Percentiles rank a stretch among this genome's conserved stretches.
Evolutionary conservation across 2,888 invertebrate species (phyloP).

Genomic region (Liodrosophila aerea): DNA sequence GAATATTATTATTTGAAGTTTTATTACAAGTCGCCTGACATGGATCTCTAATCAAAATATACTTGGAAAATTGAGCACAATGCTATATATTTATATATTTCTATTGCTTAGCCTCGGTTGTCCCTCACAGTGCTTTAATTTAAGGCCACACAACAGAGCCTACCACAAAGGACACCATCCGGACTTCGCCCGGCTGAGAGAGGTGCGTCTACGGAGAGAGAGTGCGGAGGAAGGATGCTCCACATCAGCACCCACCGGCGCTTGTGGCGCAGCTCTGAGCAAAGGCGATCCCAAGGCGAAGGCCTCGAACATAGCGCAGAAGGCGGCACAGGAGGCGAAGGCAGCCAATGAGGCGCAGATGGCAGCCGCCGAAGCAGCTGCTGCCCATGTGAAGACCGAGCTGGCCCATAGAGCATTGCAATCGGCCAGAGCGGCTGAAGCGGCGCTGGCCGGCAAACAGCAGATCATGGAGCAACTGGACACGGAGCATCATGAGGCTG

Average conservation of each 20-base stretch:
- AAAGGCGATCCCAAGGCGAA: constrained; percentile 82
- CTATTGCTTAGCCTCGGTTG: constrained; percentile 28
- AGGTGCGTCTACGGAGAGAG: no score
- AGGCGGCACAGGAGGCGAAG: constrained; percentile 88
- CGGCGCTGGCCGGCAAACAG: constrained; percentile 87
- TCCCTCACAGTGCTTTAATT: constrained; percentile 17
- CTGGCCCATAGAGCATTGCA: constrained; percentile 88
- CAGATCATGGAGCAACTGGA: constrained; percentile 87
- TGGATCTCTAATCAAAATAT: constrained; percentile 16
- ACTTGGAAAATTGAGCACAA: constrained; percentile 23
- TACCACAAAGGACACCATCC: constrained; percentile 39
- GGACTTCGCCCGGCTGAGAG: no score
- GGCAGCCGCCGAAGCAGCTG: constrained; percentile 88
- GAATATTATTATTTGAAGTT: no score
- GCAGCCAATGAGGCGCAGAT: constrained; percentile 90
- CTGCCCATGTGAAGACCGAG: constrained; percentile 88
- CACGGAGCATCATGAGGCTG: constrained; percentile 87
- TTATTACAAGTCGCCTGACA: constrained; percentile 23
- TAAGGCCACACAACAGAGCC: constrained; percentile 29
- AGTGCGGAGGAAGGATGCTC: no score
- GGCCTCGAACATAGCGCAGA: constrained; percentile 87
- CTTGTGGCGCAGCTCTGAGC: no score
- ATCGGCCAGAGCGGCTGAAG: constrained; percentile 88
- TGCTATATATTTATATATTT: constrained; percentile 36
- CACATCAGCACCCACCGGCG: no score